A percentile compares a stretch with the other conserved stretches of the same genome.
phyloP scores from a whole-genome alignment of 2,113 vertebrate species.

The Crotophaga sulcirostris region DNA sequence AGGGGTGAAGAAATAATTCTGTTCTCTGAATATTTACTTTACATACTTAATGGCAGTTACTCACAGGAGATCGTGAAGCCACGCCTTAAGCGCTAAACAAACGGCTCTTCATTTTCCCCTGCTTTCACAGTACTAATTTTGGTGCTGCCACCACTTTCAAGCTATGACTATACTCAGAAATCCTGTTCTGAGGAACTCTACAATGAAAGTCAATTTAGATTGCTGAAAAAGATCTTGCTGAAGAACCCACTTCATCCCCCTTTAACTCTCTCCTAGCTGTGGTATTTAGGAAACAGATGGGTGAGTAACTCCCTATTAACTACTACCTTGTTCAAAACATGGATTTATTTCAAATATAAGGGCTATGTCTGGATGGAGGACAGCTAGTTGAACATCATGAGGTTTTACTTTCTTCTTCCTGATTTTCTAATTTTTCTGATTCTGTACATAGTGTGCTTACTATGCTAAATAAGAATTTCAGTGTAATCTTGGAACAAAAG shows the following conservation, averaged over 20 bases:
- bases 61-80: background rate
- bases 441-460: background rate
- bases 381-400: fast-evolving
- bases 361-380: background rate
- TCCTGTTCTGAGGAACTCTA: background rate
- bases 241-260: background rate
- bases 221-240: background rate
- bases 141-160: background rate
- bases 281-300: background rate
- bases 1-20: background rate
- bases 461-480: background rate
- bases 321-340: background rate
- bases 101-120: background rate
- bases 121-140: background rate
- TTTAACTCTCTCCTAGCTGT: background rate
- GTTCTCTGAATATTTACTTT: background rate
- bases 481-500: background rate
- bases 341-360: background rate
- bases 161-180: background rate
- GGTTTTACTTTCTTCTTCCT: background rate
- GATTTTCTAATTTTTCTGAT: background rate
- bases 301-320: background rate
- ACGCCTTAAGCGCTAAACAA: background rate
- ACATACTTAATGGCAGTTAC: background rate
- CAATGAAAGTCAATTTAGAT: background rate